phyloP scores from a whole-genome alignment of 2,888 invertebrate genomes.

The Oithona nana region DNA sequence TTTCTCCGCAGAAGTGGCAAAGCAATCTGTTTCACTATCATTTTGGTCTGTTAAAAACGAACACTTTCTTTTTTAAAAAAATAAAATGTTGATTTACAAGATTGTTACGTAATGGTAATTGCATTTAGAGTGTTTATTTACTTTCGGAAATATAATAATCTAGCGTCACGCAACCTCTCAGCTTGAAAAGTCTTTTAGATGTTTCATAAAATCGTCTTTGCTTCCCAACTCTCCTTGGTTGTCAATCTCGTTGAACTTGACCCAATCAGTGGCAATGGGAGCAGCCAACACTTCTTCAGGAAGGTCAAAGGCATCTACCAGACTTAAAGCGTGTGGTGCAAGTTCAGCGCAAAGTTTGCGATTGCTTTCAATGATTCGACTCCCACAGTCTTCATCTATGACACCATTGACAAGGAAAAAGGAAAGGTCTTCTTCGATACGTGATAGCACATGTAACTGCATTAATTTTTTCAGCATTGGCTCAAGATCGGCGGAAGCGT shows the following conservation, averaged over 20 bases:
- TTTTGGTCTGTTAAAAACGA: too few species aligned
- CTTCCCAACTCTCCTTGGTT: slow-evolving; percentile 22
- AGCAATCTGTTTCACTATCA: too few species aligned
- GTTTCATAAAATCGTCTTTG: slow-evolving; percentile 2
- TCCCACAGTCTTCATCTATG: slow-evolving; percentile 16
- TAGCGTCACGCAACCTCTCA: too few species aligned
- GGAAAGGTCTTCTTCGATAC: slow-evolving; percentile 20
- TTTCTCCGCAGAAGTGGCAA: too few species aligned
- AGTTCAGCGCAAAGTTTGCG: slow-evolving; percentile 20
- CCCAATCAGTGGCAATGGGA: slow-evolving; percentile 22
- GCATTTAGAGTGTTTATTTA: too few species aligned
- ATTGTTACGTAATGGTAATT: too few species aligned
- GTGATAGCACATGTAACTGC: slow-evolving; percentile 20
- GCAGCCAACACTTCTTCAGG: slow-evolving; percentile 22
- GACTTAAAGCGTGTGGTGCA: slow-evolving; percentile 20
- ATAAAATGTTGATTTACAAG: too few species aligned
- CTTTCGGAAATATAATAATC: too few species aligned
- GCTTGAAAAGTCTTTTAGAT: slow-evolving; percentile 2
- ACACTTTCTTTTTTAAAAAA: too few species aligned
- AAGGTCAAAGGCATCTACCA: slow-evolving; percentile 22
- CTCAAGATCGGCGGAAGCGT: slow-evolving; percentile 13
- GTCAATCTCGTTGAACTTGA: slow-evolving; percentile 21
- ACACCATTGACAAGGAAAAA: slow-evolving; percentile 19
- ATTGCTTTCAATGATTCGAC: slow-evolving; percentile 15
- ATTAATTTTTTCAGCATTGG: slow-evolving; percentile 20